phyloP scores from a whole-genome alignment of 2,888 invertebrate species.

The Julus scandinavius region DNA sequence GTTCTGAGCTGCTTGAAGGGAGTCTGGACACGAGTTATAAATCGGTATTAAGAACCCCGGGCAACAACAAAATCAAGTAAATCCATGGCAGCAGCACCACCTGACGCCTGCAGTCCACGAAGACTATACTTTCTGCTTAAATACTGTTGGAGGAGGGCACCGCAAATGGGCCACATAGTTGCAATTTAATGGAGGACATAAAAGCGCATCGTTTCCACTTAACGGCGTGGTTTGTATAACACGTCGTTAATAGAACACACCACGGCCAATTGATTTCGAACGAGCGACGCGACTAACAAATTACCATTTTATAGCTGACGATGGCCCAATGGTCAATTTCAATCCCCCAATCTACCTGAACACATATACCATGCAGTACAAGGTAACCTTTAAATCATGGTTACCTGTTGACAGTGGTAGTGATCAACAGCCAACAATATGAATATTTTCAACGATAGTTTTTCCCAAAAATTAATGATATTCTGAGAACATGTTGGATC shows the following conservation, averaged over 20 bases:
- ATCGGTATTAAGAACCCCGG: slow-evolving; percentile 1
- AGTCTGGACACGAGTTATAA: background rate
- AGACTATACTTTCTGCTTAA: slow-evolving; percentile 3
- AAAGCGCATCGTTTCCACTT: slow-evolving; percentile 35
- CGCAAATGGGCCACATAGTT: slow-evolving; percentile 4
- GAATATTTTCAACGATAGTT: too few species aligned
- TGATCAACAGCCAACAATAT: background rate
- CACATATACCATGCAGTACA: background rate
- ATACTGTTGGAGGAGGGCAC: background rate
- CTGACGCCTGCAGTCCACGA: background rate
- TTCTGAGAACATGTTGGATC: too few species aligned
- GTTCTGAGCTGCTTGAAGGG: background rate
- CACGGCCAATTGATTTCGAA: slow-evolving; percentile 27
- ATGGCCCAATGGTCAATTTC: background rate
- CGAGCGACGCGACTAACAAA: background rate
- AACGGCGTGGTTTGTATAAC: slow-evolving; percentile 25
- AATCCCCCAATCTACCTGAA: background rate
- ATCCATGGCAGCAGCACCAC: background rate
- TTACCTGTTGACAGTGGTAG: background rate
- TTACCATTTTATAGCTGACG: background rate
- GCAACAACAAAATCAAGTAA: slow-evolving; percentile 10
- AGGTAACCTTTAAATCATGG: background rate
- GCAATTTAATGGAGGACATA: slow-evolving; percentile 36
- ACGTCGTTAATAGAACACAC: slow-evolving; percentile 24
- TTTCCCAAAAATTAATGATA: too few species aligned